A percentile compares a stretch with the other conserved stretches of the same genome.
These are phyloP conservation scores for Thyatira batis DNA, from an alignment of 2,888 invertebrate species.

Conservation along the genomic window DNA sequence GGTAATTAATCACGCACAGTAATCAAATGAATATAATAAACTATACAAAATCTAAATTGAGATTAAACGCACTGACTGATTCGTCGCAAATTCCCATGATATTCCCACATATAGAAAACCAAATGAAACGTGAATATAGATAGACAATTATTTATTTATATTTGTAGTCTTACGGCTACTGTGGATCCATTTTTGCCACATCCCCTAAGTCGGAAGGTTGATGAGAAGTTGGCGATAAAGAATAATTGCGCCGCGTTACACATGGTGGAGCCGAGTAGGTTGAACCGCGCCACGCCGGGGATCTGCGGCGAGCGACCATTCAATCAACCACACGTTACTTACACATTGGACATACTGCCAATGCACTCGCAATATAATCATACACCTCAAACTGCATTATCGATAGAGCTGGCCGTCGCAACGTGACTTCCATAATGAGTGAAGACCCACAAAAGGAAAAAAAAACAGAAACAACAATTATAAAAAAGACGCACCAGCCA, in stretches of 20 bases:
- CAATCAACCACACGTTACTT: conserved; percentile 1
- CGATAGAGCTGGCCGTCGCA: conserved; percentile 24
- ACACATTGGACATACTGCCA: not conserved
- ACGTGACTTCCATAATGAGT: conserved; percentile 54
- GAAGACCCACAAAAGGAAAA: conserved; percentile 63
- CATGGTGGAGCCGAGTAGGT: conserved; percentile 69
- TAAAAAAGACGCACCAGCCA: conserved; percentile 53
- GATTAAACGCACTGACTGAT: not conserved
- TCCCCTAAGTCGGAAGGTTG: conserved; percentile 90
- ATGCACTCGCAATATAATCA: not conserved
- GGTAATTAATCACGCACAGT: conserved; percentile 5
- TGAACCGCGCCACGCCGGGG: conserved; percentile 62
- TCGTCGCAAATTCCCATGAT: not conserved
- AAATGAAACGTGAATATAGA: not conserved
- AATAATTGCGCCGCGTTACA: conserved; percentile 84
- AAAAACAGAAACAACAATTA: conserved; percentile 33
- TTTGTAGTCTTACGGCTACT: conserved; percentile 90
- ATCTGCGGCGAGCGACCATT: conserved; percentile 58
- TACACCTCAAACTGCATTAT: not conserved
- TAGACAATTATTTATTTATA: conserved; percentile 22
- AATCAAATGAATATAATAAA: not conserved
- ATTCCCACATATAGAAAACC: not conserved
- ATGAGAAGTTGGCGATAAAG: conserved; percentile 86
- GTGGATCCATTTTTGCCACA: conserved; percentile 98
- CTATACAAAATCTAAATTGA: not conserved